Conservation (phyloP, 2,888 invertebrate genomes). For the Sceliomorpha sp. region DNA sequence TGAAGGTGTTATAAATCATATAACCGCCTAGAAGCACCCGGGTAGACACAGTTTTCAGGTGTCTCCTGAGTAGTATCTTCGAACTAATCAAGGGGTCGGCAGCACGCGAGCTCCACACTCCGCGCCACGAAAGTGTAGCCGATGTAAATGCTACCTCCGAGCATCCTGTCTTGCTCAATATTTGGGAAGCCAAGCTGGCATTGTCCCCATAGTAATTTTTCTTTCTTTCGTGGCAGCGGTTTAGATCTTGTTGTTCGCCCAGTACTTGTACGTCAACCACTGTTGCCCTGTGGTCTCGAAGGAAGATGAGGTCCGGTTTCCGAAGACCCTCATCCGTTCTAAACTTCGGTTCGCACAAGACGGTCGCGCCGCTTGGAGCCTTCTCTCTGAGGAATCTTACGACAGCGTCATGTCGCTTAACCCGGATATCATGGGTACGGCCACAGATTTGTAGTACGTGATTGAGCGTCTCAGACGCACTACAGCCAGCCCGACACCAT, state of each 20-base stretch:
- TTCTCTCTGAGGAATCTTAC: constrained; percentile 46
- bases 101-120: constrained; percentile 43
- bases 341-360: constrained; percentile 62
- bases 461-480: no score
- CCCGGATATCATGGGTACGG: constrained; percentile 71
- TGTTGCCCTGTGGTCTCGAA: background rate
- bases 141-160: no score
- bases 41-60: constrained; percentile 31
- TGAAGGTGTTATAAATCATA: background rate
- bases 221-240: no score
- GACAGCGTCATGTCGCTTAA: constrained; percentile 67
- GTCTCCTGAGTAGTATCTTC: constrained; percentile 2
- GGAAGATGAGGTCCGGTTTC: constrained; percentile 37
- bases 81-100: background rate
- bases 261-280: constrained; percentile 43
- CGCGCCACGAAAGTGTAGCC: constrained; percentile 37
- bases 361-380: background rate
- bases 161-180: no score
- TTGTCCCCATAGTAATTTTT: no score
- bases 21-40: constrained; percentile 20
- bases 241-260: constrained; percentile 36
- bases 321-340: constrained; percentile 31
- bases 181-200: no score
- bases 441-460: no score
- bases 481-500: no score